phyloP scores from a whole-genome alignment of 1,140 invertebrate genomes.

The Parasteatoda tepidariorum region DNA sequence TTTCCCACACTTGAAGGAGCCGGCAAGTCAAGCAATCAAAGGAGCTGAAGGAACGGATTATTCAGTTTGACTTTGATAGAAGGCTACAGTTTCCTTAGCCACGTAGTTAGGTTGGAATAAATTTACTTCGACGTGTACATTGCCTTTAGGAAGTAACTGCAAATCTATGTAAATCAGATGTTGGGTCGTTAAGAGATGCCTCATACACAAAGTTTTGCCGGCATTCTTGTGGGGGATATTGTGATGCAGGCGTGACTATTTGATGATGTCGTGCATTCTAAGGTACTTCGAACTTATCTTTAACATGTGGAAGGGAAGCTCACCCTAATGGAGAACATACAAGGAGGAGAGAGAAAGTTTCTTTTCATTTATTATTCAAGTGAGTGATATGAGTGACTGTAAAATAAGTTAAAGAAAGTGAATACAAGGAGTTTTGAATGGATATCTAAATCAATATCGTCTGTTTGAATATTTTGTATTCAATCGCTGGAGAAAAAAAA shows the following conservation, averaged over 20 bases:
- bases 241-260: slow-evolving; percentile 18
- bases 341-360: not conserved
- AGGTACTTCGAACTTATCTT: not conserved
- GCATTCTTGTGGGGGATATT: not conserved
- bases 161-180: slow-evolving; percentile 50
- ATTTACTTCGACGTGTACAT: slow-evolving; percentile 10
- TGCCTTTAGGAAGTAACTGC: slow-evolving; percentile 25
- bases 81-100: too few species aligned
- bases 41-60: too few species aligned
- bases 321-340: not conserved
- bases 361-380: not conserved
- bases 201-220: slow-evolving; percentile 12
- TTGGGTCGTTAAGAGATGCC: slow-evolving; percentile 29
- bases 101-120: slow-evolving; percentile 20
- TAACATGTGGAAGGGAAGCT: not conserved
- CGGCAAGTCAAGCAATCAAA: too few species aligned
- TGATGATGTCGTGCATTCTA: slow-evolving; percentile 15
- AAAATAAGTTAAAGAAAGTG: too few species aligned
- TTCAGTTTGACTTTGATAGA: too few species aligned
- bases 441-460: too few species aligned
- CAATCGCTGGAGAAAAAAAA: too few species aligned
- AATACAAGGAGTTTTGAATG: too few species aligned
- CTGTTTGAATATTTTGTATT: too few species aligned
- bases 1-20: too few species aligned
- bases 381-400: too few species aligned